These are phyloP conservation scores for Propithecus deckenii DNA, from an alignment of 2,797 vertebrate genomes.

Conservation along the genomic window DNA sequence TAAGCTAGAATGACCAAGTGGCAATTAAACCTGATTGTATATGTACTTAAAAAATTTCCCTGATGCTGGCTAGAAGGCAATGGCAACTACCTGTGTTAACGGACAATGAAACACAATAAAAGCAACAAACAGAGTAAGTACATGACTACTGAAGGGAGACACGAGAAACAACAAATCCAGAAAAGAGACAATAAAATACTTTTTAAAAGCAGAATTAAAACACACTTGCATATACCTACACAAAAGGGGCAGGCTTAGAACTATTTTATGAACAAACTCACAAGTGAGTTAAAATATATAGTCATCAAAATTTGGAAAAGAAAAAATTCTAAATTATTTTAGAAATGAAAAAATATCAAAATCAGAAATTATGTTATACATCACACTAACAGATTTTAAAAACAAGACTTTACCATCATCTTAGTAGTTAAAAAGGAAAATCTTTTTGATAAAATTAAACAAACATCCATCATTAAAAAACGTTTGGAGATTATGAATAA, in stretches of 20 bases:
- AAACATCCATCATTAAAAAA: background rate
- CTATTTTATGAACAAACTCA: background rate
- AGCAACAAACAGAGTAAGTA: background rate
- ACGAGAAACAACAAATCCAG: background rate
- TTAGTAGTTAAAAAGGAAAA: background rate
- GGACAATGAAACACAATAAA: background rate
- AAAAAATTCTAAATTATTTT: background rate
- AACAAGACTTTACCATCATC: background rate
- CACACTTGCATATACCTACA: background rate
- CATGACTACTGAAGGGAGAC: background rate
- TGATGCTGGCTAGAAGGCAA: background rate
- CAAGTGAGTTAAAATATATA: background rate
- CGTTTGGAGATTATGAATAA: background rate
- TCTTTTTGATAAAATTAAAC: background rate
- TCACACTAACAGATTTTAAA: background rate
- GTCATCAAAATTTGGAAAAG: background rate
- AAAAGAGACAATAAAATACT: background rate
- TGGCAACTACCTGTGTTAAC: background rate
- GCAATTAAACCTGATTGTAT: background rate
- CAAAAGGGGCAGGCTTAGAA: background rate
- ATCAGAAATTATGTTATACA: background rate
- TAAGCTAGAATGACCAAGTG: background rate
- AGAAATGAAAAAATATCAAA: background rate
- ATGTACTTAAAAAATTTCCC: background rate
- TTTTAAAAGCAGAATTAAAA: background rate